Conservation (phyloP, 2,888 invertebrate genomes). For the Tenthredo scrophulariae region DNA sequence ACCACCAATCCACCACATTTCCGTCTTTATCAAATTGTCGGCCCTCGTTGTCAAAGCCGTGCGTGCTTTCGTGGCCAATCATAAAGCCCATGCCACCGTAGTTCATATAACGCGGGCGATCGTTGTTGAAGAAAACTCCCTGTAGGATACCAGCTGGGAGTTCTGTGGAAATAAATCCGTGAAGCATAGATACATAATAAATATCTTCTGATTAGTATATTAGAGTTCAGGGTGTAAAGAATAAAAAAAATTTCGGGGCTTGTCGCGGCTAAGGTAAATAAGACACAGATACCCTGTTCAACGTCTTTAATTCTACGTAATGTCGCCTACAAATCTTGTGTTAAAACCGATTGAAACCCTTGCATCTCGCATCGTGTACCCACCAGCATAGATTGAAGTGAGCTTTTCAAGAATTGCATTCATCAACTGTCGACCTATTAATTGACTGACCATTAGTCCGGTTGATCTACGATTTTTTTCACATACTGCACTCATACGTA, state of each 20-base stretch:
- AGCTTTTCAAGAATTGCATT: no score
- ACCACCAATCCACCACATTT: slow-evolving; percentile 97
- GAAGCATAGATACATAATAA: background rate
- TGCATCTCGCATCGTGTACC: no score
- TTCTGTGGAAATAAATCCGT: slow-evolving; percentile 80
- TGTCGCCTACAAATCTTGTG: no score
- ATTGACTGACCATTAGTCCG: background rate
- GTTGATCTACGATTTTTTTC: background rate
- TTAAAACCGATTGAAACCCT: no score
- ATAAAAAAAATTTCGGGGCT: no score
- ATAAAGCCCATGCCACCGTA: slow-evolving; percentile 95
- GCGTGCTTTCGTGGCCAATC: slow-evolving; percentile 95
- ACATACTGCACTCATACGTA: background rate
- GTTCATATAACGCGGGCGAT: slow-evolving; percentile 94
- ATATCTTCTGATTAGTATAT: no score
- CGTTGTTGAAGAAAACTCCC: slow-evolving; percentile 93
- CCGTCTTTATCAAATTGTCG: slow-evolving; percentile 96
- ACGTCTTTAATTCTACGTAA: no score
- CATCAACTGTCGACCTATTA: background rate
- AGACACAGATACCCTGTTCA: no score
- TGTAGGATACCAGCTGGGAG: slow-evolving; percentile 96
- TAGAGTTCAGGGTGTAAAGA: no score
- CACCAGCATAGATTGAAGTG: no score
- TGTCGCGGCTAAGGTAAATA: no score
- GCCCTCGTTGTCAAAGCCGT: slow-evolving; percentile 93